Evolutionary conservation across 2,113 vertebrate species (phyloP), one percentile per base, ranked within the genome.

Genomic region (Tringa solitaria): DNA sequence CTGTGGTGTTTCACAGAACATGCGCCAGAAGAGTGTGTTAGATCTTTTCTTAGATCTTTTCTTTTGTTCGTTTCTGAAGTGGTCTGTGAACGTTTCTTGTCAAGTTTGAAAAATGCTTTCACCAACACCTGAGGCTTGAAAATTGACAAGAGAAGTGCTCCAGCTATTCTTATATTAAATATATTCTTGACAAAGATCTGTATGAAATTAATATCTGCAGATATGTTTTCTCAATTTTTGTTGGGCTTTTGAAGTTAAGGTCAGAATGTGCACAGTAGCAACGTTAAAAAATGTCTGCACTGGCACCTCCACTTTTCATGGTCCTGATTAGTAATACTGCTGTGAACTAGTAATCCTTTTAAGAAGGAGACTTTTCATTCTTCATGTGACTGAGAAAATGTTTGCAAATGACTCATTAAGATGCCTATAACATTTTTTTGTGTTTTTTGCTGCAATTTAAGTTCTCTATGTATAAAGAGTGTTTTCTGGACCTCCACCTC

Each of bases 11-110:
- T 96, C 89, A 89, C 67, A 96, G 91, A 97, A 97, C 57, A n/a
- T 70, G 57, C 28, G 35, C 94, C 82, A 46, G 84, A 83, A 94
- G 43, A 93, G 51, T 43, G 21, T 96, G 96, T 98, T 98, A 96
- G 98, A 90, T 98, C 97, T 74, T 92, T 89, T 45, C 87, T 97
- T 82, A 97, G 96, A 97, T 98, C 84, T 97, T 95, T 96, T 87
- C 95, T 97, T 97, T 96, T 98, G 93, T 98, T 97, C 88, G 6
- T 69, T 97, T 97, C 91, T 97, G 91, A 97, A 98, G 95, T 97
- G 90, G 74, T 91, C 84, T 95, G 30, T 90, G 90, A 96, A 84
- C 12, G 20, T 96, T 98, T 96, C 94, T 97, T 87, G 59, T 96
- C 92, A 95, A 65, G 81, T 97, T 96, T 96, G 85, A 97, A 97